A percentile compares a stretch with the other conserved stretches of the same genome.
These are phyloP conservation scores for Diplazon laetatorius DNA, from an alignment of 2,888 invertebrate genomes.

Conservation along the genomic window DNA sequence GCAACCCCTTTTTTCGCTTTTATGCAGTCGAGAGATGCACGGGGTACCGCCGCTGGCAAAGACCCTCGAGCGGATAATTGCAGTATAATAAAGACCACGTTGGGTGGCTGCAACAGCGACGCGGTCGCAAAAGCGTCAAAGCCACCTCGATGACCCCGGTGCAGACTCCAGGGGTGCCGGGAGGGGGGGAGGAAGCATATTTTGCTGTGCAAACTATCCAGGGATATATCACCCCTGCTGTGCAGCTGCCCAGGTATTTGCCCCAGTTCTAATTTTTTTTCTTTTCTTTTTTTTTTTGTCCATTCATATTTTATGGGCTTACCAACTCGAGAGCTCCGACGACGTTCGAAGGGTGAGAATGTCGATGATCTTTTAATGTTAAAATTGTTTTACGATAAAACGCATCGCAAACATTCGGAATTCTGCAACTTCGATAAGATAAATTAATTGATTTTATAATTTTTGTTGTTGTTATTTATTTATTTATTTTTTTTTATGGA, in stretches of 20 bases:
- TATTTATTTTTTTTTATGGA: too few species aligned
- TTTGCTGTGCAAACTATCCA: slow-evolving; percentile 30
- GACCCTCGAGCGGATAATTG: slow-evolving; percentile 68
- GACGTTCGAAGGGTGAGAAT: slow-evolving; percentile 28
- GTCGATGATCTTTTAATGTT: slow-evolving; percentile 63
- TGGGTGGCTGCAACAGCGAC: slow-evolving; percentile 59
- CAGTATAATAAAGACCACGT: slow-evolving; percentile 70
- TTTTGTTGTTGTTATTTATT: too few species aligned
- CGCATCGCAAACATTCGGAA: slow-evolving; percentile 12
- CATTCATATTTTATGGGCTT: slow-evolving; percentile 21
- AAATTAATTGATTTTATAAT: too few species aligned
- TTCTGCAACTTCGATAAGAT: too few species aligned
- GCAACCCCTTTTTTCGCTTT: slow-evolving; percentile 25
- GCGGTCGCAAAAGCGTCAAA: slow-evolving; percentile 69
- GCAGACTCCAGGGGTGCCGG: background rate
- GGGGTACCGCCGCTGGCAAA: slow-evolving; percentile 11
- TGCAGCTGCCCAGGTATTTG: slow-evolving; percentile 78
- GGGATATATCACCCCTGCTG: slow-evolving; percentile 66
- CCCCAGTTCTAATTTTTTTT: slow-evolving; percentile 46
- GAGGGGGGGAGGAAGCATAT: slow-evolving; percentile 27
- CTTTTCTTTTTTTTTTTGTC: slow-evolving; percentile 46
- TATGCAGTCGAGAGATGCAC: background rate
- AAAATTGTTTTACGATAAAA: slow-evolving; percentile 22
- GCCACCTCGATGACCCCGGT: slow-evolving; percentile 63
- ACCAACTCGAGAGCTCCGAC: slow-evolving; percentile 40